These are phyloP conservation scores for Harpegnathos saltator DNA, from an alignment of 1,140 invertebrate genomes.

Conservation along the genomic window DNA sequence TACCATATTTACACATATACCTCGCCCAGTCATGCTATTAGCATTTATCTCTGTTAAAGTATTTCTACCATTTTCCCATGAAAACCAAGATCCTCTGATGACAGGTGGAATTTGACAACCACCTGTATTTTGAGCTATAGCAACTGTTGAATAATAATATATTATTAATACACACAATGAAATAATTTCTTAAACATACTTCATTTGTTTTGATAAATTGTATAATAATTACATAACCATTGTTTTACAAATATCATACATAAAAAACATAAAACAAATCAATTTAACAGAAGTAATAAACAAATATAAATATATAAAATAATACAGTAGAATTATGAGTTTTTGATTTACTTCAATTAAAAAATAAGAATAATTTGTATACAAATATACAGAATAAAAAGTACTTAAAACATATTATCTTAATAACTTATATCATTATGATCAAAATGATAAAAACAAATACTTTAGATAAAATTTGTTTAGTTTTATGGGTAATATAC, in stretches of 20 bases:
- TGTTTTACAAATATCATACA: neutral
- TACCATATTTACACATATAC: constrained; percentile 90
- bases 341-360: neutral
- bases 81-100: constrained; percentile 95
- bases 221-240: neutral
- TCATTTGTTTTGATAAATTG: neutral
- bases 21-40: constrained; percentile 90
- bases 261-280: neutral
- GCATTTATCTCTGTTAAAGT: constrained; percentile 94
- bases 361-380: neutral
- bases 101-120: constrained; percentile 89
- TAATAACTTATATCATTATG: no score
- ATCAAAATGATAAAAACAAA: no score
- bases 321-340: neutral
- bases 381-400: neutral
- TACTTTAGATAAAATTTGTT: neutral
- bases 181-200: neutral
- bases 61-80: constrained; percentile 94
- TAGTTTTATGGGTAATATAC: neutral
- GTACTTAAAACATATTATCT: no score
- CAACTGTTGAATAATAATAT: neutral
- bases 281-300: neutral
- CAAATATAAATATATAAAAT: neutral
- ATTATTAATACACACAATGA: neutral
- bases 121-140: constrained; percentile 23